Base-by-base conservation (phyloP, 2,113 vertebrate species). In the Oryzias curvinotus region DNA sequence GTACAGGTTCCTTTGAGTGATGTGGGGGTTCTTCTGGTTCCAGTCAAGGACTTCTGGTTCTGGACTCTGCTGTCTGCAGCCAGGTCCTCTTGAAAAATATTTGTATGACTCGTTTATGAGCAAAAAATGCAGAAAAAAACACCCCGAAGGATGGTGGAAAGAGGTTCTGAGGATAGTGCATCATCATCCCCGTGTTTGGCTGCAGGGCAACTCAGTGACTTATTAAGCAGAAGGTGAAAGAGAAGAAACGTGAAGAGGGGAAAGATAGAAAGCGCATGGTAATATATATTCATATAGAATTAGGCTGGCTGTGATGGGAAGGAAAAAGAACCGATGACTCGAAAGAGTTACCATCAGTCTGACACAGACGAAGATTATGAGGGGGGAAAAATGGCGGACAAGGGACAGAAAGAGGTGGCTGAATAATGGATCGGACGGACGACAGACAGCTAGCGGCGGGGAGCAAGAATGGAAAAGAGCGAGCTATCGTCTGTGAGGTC, bases 401-500 rank as follows among this genome's bases (percentile, higher is more conserved):
- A 73, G 62, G 63, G 79, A 83, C 72, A 71, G 65, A 67, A 58
- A 73, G 74, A 75, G 77, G 72, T 69, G 75, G 71, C 54, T 81
- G 78, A 83, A 83, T 86, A 82, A 86, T 87, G 80, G 57, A 82
- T 81, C 59, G 68, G 79, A 87, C 44, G 61, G 69, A 76, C 42
- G 19, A 68, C 69, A 67, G 84, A 87, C 80, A 77, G 65, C 42
- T 44, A 79, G 79, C 77, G 43, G 48, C 76, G 60, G 43, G 68
- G 73, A 81, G 53, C 68, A 68, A 71, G 84, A 80, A 80, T 75
- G 84, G 75, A 76, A 85, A 82, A 76, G 65, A 70, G 67, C 61
- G 64, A 80, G 71, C 65, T 67, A 77, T 87, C 46, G 72, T 86
- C 87, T 89, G 89, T 85, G 78, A 91, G 87, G 84, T 84, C 82